These are phyloP conservation scores for Patella caerulea DNA, from an alignment of 2,888 invertebrate genomes.

Conservation along the genomic window DNA sequence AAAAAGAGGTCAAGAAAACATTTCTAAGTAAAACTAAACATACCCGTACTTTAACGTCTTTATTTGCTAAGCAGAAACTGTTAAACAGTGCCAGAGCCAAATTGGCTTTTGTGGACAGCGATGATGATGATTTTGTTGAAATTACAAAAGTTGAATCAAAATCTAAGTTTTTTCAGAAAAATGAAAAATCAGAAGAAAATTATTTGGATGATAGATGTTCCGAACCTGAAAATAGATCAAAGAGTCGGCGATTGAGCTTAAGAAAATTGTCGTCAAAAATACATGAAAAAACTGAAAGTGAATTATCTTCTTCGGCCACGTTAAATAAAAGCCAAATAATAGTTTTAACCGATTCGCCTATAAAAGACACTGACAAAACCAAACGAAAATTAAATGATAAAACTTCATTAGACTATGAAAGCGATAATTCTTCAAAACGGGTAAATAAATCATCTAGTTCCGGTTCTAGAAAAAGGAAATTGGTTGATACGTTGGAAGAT, in stretches of 20 bases:
- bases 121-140: conserved; percentile 19
- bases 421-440: too few relatives aligned
- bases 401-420: too few relatives aligned
- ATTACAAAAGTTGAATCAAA: conserved; percentile 24
- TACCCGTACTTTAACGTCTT: conserved; percentile 9
- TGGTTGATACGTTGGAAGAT: too few relatives aligned
- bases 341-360: neutral
- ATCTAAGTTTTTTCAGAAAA: conserved; percentile 30
- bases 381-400: too few relatives aligned
- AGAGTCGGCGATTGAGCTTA: conserved; percentile 15
- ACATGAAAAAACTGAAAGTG: neutral
- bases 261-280: conserved; percentile 14
- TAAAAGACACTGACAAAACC: neutral
- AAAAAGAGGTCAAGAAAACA: neutral
- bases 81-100: neutral
- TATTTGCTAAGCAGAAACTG: conserved; percentile 15
- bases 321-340: neutral
- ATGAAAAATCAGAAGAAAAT: neutral
- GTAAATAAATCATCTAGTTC: too few relatives aligned
- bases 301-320: neutral
- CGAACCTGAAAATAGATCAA: neutral
- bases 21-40: neutral
- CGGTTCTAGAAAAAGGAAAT: too few relatives aligned
- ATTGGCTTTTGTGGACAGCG: neutral
- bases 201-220: neutral